Base-by-base conservation (phyloP, 2,888 invertebrate species). In the Heliconius charithonia region DNA sequence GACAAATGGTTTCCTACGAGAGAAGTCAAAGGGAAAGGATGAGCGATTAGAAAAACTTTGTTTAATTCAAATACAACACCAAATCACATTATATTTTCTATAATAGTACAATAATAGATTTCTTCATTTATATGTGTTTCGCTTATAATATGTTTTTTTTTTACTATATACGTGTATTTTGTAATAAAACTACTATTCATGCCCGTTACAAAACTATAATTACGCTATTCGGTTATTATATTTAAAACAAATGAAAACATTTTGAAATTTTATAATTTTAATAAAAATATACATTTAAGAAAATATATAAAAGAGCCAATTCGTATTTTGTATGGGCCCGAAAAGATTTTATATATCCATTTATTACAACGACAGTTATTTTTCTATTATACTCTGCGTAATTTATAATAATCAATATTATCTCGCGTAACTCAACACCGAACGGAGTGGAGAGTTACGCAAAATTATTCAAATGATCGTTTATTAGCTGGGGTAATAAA, bases 21-120 rank as follows among this genome's bases (percentile, higher is more conserved):
- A 59, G 37, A n/a, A 72, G 32, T 59, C n/a, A 78, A 82, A 91
- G 93, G 94, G 93, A 93, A 93, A 93, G 94, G 94, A 91, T 87
- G 85, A 85, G 83, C 85, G 89, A 92, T 93, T 94, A 93, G 87
- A 94, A 94, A 90, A 93, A 94, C 92, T 84, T 93, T 89, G 85
- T 94, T 94, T 94, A 94, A 94, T 94, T 95, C 93, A 93, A 93
- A 92, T 94, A 95, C 94, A 95, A 95, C 95, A 95, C 89, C 94
- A 92, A 95, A 95, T 95, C 94, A 95, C 95, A 94, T 93, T 95
- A 94, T 95, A 95, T 95, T 94, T 93, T 92, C 91, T 94, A 94
- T 93, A 92, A 92, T 93, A 91, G 84, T 92, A 93, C 92, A 93
- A 51, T 90, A 89, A 91, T 91, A 92, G 89, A 91, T 89, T 88